These are phyloP conservation scores for Syngnathus acus DNA, from an alignment of 2,797 vertebrate species.

Conservation along the genomic window DNA sequence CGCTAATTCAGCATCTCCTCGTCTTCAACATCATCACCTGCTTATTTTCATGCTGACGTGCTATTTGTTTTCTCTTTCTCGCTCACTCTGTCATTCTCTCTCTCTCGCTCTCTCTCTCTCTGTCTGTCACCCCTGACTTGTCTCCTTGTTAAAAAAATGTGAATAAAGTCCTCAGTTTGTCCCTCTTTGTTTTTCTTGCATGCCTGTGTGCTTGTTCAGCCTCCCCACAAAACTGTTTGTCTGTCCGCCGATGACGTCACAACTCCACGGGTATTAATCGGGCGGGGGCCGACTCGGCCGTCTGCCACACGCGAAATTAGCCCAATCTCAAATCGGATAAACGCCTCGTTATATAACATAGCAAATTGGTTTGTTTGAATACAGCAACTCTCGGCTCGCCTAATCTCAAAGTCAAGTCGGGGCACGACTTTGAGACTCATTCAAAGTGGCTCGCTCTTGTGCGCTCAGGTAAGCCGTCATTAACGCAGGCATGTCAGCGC, in stretches of 20 bases:
- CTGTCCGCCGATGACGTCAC: slow-evolving; percentile 21
- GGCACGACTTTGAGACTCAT: slow-evolving; percentile 27
- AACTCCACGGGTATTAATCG: slow-evolving; percentile 19
- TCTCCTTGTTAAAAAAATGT: slow-evolving; percentile 24
- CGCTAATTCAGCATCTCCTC: slow-evolving; percentile 17
- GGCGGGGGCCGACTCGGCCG: slow-evolving; percentile 24
- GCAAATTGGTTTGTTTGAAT: background rate
- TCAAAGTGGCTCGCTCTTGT: slow-evolving; percentile 19
- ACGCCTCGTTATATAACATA: slow-evolving; percentile 1
- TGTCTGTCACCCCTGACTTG: slow-evolving; percentile 5
- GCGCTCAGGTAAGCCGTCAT: slow-evolving; percentile 13
- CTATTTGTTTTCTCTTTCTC: slow-evolving; percentile 12
- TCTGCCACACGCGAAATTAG: slow-evolving; percentile 29
- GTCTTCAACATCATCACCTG: slow-evolving; percentile 35
- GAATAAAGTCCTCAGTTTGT: slow-evolving; percentile 59
- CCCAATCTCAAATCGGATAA: slow-evolving; percentile 7
- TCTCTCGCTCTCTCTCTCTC: slow-evolving; percentile 4
- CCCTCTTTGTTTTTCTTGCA: slow-evolving; percentile 29
- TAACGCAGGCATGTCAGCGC: slow-evolving; percentile 7
- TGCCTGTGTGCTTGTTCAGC: slow-evolving; percentile 31
- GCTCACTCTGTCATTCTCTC: slow-evolving; percentile 17
- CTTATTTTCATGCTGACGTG: slow-evolving; percentile 41
- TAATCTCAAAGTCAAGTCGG: slow-evolving; percentile 13
- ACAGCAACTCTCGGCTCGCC: background rate
- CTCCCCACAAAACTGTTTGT: slow-evolving; percentile 30